Evolutionary conservation across 2,113 vertebrate genomes (phyloP), one percentile per base, ranked within the genome.

Genomic region (Takifugu flavidus): DNA sequence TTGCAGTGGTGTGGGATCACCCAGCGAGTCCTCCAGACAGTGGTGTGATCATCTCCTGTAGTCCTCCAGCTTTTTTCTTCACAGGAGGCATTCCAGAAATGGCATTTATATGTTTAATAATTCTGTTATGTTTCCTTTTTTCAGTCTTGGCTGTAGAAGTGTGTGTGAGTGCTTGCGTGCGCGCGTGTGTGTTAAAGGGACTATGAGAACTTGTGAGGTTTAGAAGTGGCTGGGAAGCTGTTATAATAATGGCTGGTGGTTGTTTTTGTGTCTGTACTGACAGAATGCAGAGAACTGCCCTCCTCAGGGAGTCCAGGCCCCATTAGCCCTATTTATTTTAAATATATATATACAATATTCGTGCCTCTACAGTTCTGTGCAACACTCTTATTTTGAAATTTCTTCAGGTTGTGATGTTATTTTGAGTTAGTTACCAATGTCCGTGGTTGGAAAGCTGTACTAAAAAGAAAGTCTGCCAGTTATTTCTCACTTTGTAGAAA

Each of bases 301-400:
- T 78, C 84, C 74, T 56, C 72, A 59, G 65, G 66, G 66, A 83
- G 72, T 82, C 74, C 73, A 56, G 79, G 84, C 87, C 85, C 81
- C 87, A 87, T 81, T 75, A 78, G 63, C 74, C 89, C 86, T 92
- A 91, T 92, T 92, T 92, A 92, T 92, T 92, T 91, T 75, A 83
- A 88, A 89, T 87, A 87, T 88, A 80, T 88, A 80, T 87, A 89
- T 86, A 39, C 34, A 82, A 87, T 87, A 80, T 73, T 76, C 90
- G 89, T 91, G 87, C 88, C 88, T 92, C 90, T 92, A 92, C 89
- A 91, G 89, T 89, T 82, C 70, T 85, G 83, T 90, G 89, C 84
- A 81, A 83, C 67, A 67, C 84, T 90, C 26, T 84, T 62, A 78
- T 70, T 87, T 83, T 86, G 82, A 89, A 85, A 80, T 89, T 81